These are phyloP conservation scores for Anaspis maculata DNA, from an alignment of 2,888 invertebrate species.

Conservation along the genomic window DNA sequence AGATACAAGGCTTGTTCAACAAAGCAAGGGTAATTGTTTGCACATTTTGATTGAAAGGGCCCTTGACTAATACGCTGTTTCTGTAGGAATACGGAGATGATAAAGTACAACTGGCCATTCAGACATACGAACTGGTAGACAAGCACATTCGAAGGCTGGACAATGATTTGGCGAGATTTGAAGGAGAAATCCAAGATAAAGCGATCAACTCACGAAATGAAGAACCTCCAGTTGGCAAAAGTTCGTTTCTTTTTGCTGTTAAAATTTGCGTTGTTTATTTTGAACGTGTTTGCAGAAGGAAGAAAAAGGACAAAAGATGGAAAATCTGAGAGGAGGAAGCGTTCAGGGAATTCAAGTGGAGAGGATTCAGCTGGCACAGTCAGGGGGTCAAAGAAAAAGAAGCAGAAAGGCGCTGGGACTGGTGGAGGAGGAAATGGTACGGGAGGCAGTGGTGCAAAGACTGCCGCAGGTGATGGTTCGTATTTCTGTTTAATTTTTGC, in stretches of 20 bases:
- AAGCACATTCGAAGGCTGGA: conserved; percentile 94
- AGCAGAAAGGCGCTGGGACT: conserved; percentile 44
- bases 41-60: background rate
- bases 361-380: conserved; percentile 40
- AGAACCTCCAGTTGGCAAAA: conserved; percentile 54
- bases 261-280: background rate
- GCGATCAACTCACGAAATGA: conserved; percentile 68
- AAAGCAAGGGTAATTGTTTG: conserved; percentile 64
- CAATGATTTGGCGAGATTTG: conserved; percentile 92
- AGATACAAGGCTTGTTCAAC: conserved; percentile 81
- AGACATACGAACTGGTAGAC: conserved; percentile 96
- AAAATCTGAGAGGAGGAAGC: conserved; percentile 53
- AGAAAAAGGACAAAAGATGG: conserved; percentile 60
- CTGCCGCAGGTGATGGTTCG: conserved; percentile 41
- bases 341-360: conserved; percentile 44
- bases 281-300: conserved; percentile 46
- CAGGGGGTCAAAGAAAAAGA: conserved; percentile 44
- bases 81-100: conserved; percentile 83
- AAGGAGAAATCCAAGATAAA: conserved; percentile 94
- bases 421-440: conserved; percentile 28
- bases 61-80: background rate
- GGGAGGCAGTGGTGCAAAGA: conserved; percentile 35
- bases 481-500: conserved; percentile 26
- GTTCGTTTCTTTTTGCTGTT: conserved; percentile 34
- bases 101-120: conserved; percentile 94